phyloP scores from a whole-genome alignment of 2,113 vertebrate species.

The Phyllostomus hastatus region DNA sequence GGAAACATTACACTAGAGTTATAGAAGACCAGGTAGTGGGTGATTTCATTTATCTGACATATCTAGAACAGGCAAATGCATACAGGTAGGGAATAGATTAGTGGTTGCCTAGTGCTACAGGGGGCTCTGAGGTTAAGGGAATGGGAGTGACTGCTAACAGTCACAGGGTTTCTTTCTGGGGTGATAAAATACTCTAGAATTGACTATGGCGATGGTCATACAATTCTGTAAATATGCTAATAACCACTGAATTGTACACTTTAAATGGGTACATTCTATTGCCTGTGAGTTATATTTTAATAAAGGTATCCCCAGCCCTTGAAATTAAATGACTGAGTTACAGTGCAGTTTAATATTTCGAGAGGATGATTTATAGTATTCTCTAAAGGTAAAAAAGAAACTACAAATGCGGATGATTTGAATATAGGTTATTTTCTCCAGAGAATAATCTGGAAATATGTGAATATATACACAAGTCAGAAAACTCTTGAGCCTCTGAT shows the following conservation, averaged over 20 bases:
- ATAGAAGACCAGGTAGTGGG: neutral
- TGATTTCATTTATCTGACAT: neutral
- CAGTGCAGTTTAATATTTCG: slow-evolving; percentile 48
- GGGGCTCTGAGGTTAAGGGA: too few species aligned
- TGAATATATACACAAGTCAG: neutral
- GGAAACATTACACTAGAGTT: neutral
- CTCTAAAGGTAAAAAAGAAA: neutral
- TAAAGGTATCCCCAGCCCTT: neutral
- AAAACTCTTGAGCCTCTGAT: slow-evolving; percentile 3
- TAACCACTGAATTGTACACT: too few species aligned
- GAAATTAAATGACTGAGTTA: slow-evolving; percentile 45
- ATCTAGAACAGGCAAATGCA: neutral
- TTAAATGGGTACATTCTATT: neutral
- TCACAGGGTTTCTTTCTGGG: too few species aligned
- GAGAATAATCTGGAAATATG: neutral
- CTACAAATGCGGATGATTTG: neutral
- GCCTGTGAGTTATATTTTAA: neutral
- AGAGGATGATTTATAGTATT: neutral
- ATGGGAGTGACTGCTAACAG: neutral
- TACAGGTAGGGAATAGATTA: neutral
- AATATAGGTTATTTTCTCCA: slow-evolving; percentile 40
- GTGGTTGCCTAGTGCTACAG: neutral
- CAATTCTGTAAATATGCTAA: too few species aligned
- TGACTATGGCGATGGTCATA: too few species aligned
- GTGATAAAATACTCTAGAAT: too few species aligned